Evolutionary conservation across 2,888 invertebrate genomes (phyloP), one percentile per base, ranked within the genome.

Genomic region (Cryptocephalus moraei): DNA sequence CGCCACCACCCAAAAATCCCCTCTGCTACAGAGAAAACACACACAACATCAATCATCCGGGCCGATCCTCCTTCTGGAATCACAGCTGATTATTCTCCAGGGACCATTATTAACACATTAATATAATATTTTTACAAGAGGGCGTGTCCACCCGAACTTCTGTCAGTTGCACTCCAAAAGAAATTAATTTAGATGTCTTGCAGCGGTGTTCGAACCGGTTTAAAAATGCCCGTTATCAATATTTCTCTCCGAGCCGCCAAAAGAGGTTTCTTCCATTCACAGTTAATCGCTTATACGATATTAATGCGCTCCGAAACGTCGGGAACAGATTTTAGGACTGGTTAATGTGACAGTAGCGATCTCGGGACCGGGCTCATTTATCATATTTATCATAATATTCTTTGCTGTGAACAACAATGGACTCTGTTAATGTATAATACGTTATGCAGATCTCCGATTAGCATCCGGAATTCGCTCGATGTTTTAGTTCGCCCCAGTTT

Each of bases 251-350:
- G 47, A 55, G 60, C 46, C 57, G 59, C 61, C 58, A 59, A 64
- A 63, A 60, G 63, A 62, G 63, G 61, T 58, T 62, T 62, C 61
- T 62, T 59, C 65, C 60, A 68, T 68, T 69, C 69, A 67, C 67
- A 62, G 65, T 63, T 69, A 70, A 70, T 70, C 69, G 69, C 67
- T 69, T 67, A 69, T 68, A 65, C 64, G 68, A 69, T 69, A 70
- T 70, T 70, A 70, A 70, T 70, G 67, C 62, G 63, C 67, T 59
- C 62, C 61, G 65, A 67, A 66, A 69, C 63, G 70, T 70, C 70
- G 62, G 57, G 61, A 66, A 62, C 70, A 70, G 70, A 69, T 69
- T 69, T 68, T 66, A 65, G 67, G 68, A 67, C 65, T 66, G 63
- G 65, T 63, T 66, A 67, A 67, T 67, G 68, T 65, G 66, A 67